phyloP scores from a whole-genome alignment of 1,140 invertebrate genomes.

The Brachionus sp. region DNA sequence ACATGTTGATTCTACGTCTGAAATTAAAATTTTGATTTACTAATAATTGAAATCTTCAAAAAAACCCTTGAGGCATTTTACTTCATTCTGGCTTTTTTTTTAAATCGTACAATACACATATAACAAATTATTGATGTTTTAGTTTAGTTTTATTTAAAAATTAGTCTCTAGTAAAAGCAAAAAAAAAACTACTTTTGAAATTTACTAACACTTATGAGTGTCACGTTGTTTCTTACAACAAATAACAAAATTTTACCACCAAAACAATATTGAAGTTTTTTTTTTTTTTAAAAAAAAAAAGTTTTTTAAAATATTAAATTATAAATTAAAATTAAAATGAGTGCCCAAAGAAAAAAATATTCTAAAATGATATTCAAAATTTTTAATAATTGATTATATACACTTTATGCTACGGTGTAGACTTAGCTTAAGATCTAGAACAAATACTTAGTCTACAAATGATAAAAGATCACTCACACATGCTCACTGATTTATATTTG shows the following conservation, averaged over 20 bases:
- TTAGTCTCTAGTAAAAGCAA: neutral
- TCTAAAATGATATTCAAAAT: neutral
- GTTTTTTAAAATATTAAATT: neutral
- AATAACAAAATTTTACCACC: neutral
- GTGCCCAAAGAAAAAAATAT: neutral
- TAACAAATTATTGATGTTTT: neutral
- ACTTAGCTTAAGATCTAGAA: neutral
- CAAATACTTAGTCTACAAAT: neutral
- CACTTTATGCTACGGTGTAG: neutral
- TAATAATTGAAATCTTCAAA: too few relatives aligned
- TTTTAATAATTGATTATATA: neutral
- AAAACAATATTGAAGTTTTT: neutral
- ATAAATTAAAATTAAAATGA: slow-evolving; percentile 3
- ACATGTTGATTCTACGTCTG: too few relatives aligned
- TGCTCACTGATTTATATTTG: neutral
- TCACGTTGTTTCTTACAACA: neutral
- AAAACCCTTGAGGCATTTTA: too few relatives aligned
- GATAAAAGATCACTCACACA: neutral
- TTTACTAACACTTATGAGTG: neutral
- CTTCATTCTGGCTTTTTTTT: too few relatives aligned
- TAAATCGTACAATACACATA: neutral
- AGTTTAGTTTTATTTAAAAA: slow-evolving; percentile 7
- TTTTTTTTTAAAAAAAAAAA: neutral
- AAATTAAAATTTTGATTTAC: too few relatives aligned
- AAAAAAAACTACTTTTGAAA: neutral